Percentiles rank a stretch among this genome's conserved stretches.
Evolutionary conservation across 1,140 invertebrate species (phyloP).

Genomic region (Cheumatopsyche charites): DNA sequence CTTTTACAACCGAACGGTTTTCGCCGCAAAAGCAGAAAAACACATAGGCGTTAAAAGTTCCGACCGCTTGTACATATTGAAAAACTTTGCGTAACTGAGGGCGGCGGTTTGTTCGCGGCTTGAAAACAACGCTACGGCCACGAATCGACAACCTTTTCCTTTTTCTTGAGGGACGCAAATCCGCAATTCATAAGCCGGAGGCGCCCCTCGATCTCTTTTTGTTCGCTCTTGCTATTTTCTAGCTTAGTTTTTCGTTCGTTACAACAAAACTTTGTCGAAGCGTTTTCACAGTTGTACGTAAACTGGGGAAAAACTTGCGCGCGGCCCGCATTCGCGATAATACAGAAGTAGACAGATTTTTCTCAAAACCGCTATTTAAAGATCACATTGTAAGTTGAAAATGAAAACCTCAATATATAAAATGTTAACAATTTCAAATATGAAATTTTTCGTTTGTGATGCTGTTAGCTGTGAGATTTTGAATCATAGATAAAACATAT

Average conservation of each 20-base stretch:
- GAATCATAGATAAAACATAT: too few relatives aligned
- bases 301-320: conserved; percentile 1
- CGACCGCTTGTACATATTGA: conserved; percentile 43
- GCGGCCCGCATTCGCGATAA: conserved; percentile 15
- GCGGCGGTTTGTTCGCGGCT: conserved; percentile 30
- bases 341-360: too few relatives aligned
- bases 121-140: conserved; percentile 27
- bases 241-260: conserved; percentile 3
- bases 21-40: conserved; percentile 28
- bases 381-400: not conserved
- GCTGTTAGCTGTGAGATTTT: too few relatives aligned
- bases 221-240: conserved; percentile 12
- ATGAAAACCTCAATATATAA: too few relatives aligned
- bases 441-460: too few relatives aligned
- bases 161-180: conserved; percentile 16
- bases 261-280: not conserved
- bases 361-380: too few relatives aligned
- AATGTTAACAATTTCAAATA: too few relatives aligned
- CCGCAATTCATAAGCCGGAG: conserved; percentile 26
- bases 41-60: conserved; percentile 32
- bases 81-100: conserved; percentile 42
- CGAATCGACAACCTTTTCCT: conserved; percentile 25
- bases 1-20: conserved; percentile 17
- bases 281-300: conserved; percentile 16
- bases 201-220: too few relatives aligned